A percentile compares a stretch with the other conserved stretches of the same genome.
phyloP scores from a whole-genome alignment of 2,113 vertebrate genomes.

The Aphelocoma coerulescens region DNA sequence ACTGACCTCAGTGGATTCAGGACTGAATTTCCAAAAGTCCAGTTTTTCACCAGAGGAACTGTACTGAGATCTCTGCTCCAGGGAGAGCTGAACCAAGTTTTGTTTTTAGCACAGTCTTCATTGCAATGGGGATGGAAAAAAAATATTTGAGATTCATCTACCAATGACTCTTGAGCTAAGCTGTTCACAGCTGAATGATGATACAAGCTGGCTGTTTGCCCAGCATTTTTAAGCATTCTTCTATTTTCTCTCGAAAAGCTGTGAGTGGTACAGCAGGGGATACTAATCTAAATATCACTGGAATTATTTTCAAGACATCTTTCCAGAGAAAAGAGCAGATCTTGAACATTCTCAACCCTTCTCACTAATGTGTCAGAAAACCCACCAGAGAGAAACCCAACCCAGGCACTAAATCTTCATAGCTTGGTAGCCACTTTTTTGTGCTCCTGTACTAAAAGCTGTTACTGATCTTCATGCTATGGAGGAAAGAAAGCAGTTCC shows the following conservation, averaged over 20 bases:
- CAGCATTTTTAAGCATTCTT: neutral
- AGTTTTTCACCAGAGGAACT: neutral
- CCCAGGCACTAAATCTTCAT: neutral
- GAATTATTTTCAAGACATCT: neutral
- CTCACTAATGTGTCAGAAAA: neutral
- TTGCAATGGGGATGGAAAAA: neutral
- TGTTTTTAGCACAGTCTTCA: neutral
- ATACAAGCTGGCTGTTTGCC: slow-evolving; percentile 3
- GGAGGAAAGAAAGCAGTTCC: neutral
- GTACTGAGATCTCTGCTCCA: neutral
- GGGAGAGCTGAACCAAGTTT: neutral
- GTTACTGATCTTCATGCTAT: neutral
- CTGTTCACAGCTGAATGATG: neutral
- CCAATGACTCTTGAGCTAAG: neutral
- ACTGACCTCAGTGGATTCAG: neutral
- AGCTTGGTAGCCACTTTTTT: neutral
- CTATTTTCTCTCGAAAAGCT: neutral
- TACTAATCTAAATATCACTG: neutral
- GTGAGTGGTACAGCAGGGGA: neutral
- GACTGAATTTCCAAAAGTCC: neutral
- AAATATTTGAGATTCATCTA: neutral
- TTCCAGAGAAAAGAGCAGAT: neutral
- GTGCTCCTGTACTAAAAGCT: neutral
- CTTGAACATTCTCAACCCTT: neutral
- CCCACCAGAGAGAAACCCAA: neutral